Conservation (phyloP, 2,113 vertebrate species). For the Brevimyrus niger region DNA sequence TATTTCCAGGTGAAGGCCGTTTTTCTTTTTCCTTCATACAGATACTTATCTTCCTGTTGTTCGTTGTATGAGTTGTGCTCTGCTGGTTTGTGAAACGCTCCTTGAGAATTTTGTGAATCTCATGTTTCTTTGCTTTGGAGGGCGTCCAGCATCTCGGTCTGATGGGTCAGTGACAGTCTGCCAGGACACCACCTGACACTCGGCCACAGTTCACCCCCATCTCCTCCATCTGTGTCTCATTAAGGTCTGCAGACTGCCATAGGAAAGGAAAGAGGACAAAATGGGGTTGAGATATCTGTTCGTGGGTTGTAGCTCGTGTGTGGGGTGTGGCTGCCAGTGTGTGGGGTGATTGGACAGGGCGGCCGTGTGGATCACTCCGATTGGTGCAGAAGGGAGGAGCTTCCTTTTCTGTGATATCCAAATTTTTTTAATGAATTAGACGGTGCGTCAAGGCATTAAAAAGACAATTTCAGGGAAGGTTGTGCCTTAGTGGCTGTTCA, state of each 20-base stretch:
- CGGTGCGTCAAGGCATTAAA: background rate
- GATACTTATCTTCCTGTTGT: background rate
- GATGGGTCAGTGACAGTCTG: background rate
- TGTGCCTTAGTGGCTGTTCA: slow-evolving; percentile 17
- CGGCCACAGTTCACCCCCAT: background rate
- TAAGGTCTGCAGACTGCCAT: background rate
- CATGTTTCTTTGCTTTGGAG: background rate
- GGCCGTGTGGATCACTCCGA: background rate
- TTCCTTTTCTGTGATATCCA: background rate
- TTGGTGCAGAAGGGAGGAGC: background rate
- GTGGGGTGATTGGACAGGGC: background rate
- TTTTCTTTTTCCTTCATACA: background rate
- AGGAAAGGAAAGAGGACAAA: background rate
- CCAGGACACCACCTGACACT: background rate
- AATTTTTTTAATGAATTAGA: background rate
- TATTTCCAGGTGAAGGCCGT: background rate
- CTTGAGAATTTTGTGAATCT: background rate
- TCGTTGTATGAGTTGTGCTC: background rate
- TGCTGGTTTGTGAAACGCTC: background rate
- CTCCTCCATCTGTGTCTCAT: background rate
- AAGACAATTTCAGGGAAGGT: slow-evolving; percentile 20
- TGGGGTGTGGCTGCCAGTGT: background rate
- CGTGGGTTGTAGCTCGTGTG: background rate
- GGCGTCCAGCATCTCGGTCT: background rate
- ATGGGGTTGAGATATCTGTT: background rate